phyloP scores from a whole-genome alignment of 2,113 vertebrate species.

The Osmerus mordax region DNA sequence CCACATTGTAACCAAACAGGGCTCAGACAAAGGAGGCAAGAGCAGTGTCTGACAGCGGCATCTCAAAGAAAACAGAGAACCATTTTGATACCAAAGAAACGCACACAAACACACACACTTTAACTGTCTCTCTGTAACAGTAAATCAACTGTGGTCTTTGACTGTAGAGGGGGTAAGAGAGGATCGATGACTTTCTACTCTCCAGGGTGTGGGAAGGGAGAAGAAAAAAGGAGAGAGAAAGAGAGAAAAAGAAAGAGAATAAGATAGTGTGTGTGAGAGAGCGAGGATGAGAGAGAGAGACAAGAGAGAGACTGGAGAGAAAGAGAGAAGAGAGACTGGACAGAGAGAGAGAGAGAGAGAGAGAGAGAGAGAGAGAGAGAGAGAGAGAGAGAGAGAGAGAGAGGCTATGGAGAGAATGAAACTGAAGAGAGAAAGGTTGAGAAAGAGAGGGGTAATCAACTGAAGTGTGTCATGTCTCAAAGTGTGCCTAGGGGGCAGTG shows the following conservation, averaged over 20 bases:
- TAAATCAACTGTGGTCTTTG: slow-evolving; percentile 13
- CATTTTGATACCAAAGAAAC: not conserved
- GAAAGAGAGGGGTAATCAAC: not conserved
- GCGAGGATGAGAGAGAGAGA: slow-evolving; percentile 1
- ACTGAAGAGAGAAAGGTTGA: not conserved
- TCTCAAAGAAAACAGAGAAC: not conserved
- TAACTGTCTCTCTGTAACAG: slow-evolving; percentile 10
- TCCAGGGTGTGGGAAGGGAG: not conserved
- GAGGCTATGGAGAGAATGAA: not conserved
- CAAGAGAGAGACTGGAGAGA: not conserved
- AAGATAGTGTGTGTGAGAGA: not conserved
- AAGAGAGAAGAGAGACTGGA: not conserved
- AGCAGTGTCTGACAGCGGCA: slow-evolving; percentile 2
- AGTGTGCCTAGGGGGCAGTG: not conserved
- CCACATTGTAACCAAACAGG: slow-evolving; percentile 1
- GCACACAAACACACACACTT: slow-evolving; percentile 6
- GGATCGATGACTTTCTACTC: slow-evolving; percentile 29
- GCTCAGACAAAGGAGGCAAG: slow-evolving; percentile 27
- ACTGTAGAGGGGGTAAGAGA: slow-evolving; percentile 8
- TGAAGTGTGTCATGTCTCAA: slow-evolving; percentile 20
- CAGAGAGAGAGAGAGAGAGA: slow-evolving; percentile 17
- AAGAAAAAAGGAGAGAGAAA: not conserved
- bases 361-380: slow-evolving; percentile 1
- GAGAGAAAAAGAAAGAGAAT: not conserved
- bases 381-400: slow-evolving; percentile 18